A percentile compares a stretch with the other conserved stretches of the same genome.
phyloP scores from a whole-genome alignment of 2,797 vertebrate genomes.

The Sebastes flavidus region DNA sequence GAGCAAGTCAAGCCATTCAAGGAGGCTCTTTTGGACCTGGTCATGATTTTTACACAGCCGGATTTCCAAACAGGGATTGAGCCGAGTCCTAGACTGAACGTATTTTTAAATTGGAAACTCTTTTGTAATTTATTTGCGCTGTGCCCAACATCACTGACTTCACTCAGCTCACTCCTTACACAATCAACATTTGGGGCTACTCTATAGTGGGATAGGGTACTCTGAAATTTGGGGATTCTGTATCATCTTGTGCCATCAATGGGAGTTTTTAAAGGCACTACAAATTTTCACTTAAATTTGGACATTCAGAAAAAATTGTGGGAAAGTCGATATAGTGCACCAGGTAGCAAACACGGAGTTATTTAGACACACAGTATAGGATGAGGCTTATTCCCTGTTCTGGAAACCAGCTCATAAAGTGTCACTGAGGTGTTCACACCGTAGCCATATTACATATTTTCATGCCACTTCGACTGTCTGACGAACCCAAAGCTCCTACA shows the following conservation, averaged over 20 bases:
- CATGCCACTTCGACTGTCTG: constrained; percentile 17
- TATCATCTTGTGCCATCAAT: background rate
- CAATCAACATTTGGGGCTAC: background rate
- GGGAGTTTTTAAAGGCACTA: background rate
- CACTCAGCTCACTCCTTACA: background rate
- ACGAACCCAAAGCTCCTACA: constrained; percentile 26
- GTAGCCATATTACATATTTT: constrained; percentile 32
- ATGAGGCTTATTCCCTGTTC: constrained; percentile 31
- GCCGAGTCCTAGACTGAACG: background rate
- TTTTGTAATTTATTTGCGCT: background rate
- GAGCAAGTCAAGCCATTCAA: constrained; percentile 41
- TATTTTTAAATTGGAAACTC: background rate
- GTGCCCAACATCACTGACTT: background rate
- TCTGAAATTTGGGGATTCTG: background rate
- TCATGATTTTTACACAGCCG: constrained; percentile 11
- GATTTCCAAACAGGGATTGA: constrained; percentile 37
- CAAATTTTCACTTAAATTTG: background rate
- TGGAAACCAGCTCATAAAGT: constrained; percentile 35
- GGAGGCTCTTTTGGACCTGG: constrained; percentile 38
- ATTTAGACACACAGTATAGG: background rate
- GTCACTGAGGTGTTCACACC: constrained; percentile 42
- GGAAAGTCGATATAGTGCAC: background rate
- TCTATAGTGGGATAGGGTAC: background rate
- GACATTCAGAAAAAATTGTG: background rate
- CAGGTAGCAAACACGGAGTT: background rate